A percentile compares a stretch with the other conserved stretches of the same genome.
phyloP scores from a whole-genome alignment of 2,888 invertebrate species.

The Lasioglossum zephyrum region DNA sequence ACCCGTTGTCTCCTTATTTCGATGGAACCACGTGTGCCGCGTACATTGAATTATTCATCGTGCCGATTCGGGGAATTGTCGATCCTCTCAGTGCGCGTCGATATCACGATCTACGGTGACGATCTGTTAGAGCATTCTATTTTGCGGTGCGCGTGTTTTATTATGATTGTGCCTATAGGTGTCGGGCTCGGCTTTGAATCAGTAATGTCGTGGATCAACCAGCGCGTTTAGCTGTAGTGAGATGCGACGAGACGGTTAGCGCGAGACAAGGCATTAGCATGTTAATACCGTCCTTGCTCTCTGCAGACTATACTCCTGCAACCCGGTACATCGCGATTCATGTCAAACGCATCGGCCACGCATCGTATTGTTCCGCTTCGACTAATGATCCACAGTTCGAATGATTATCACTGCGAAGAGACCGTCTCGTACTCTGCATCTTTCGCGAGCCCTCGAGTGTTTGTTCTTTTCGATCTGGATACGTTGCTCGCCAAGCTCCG shows the following conservation, averaged over 20 bases:
- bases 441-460: neutral
- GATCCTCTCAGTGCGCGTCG: neutral
- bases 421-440: constrained; percentile 11
- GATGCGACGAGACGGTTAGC: constrained; percentile 58
- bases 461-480: neutral
- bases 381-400: constrained; percentile 54
- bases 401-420: constrained; percentile 53
- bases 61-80: neutral
- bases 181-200: constrained; percentile 52
- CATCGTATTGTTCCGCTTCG: constrained; percentile 51
- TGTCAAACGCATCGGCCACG: constrained; percentile 55
- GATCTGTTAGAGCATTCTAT: neutral
- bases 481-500: neutral
- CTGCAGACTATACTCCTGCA: constrained; percentile 40
- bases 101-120: neutral
- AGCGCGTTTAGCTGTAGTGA: constrained; percentile 52
- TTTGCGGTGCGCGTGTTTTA: constrained; percentile 42
- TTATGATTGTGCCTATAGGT: constrained; percentile 47
- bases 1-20: constrained; percentile 4
- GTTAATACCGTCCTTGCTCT: constrained; percentile 54
- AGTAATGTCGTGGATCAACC: constrained; percentile 58
- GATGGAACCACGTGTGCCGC: neutral
- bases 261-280: constrained; percentile 64
- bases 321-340: constrained; percentile 52
- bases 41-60: constrained; percentile 7